Evolutionary conservation across 2,888 invertebrate species (phyloP).

Genomic region (Tenthredo scrophulariae): DNA sequence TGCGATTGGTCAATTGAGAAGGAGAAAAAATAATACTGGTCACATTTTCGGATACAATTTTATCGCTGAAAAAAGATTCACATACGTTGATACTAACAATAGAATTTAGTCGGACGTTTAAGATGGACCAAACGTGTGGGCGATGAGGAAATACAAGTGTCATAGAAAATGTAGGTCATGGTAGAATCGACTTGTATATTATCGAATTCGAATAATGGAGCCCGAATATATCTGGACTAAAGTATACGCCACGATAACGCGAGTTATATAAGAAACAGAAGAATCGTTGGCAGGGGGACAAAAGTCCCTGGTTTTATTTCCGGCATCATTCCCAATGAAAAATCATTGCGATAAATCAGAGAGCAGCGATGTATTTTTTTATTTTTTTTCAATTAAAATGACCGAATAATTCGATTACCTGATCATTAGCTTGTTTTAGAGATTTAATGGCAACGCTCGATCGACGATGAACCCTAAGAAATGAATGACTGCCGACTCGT

Average conservation of each 20-base stretch:
- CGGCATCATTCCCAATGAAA: neutral
- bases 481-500: neutral
- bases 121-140: slow-evolving; percentile 28
- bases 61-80: slow-evolving; percentile 24
- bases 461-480: neutral
- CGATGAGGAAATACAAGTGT: slow-evolving; percentile 34
- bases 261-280: neutral
- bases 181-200: slow-evolving; percentile 1
- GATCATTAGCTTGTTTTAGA: neutral
- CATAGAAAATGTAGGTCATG: slow-evolving; percentile 20
- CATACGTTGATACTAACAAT: slow-evolving; percentile 8
- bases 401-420: too few species aligned
- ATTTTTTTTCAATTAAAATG: too few species aligned
- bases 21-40: neutral
- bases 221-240: neutral
- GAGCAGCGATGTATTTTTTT: neutral
- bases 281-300: neutral
- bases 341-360: neutral
- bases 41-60: neutral
- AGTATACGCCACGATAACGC: neutral
- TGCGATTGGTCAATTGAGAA: neutral
- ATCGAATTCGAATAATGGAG: slow-evolving; percentile 19
- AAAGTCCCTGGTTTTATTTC: neutral
- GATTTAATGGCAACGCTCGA: neutral
- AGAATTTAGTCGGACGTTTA: neutral